phyloP scores from a whole-genome alignment of 2,113 vertebrate genomes.

The Lagopus muta region DNA sequence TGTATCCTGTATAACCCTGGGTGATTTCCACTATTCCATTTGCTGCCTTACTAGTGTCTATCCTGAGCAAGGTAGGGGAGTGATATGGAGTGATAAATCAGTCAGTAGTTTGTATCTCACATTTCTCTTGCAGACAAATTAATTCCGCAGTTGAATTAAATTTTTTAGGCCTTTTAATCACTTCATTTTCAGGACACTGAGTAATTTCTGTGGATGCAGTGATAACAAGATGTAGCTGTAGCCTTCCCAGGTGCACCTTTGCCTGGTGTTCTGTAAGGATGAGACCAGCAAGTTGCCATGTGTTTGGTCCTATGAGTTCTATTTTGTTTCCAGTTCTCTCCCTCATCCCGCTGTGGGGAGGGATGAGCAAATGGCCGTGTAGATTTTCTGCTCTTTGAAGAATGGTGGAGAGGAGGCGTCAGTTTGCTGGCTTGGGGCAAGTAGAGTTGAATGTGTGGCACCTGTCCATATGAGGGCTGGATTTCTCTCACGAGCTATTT shows the following conservation, averaged over 20 bases:
- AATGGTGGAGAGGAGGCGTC: not conserved
- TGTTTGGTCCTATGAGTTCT: not conserved
- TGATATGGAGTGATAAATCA: not conserved
- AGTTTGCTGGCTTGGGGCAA: not conserved
- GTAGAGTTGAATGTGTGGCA: not conserved
- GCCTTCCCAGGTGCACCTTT: not conserved
- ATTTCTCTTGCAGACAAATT: not conserved
- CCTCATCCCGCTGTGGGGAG: no score
- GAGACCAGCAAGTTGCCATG: rapidly evolving
- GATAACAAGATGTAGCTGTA: not conserved
- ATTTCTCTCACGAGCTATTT: not conserved
- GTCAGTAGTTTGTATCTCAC: not conserved
- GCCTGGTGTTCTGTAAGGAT: not conserved
- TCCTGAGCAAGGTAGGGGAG: not conserved
- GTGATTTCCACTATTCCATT: not conserved
- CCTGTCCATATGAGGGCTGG: not conserved
- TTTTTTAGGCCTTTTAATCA: not conserved
- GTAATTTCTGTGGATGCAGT: not conserved
- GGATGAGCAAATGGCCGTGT: no score
- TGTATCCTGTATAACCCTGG: not conserved
- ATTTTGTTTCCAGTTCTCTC: no score
- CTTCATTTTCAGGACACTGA: not conserved
- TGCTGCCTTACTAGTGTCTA: not conserved
- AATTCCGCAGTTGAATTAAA: not conserved
- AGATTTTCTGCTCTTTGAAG: not conserved